Base-by-base conservation (phyloP, 2,888 invertebrate species). In the Orthonevra nobilis region DNA sequence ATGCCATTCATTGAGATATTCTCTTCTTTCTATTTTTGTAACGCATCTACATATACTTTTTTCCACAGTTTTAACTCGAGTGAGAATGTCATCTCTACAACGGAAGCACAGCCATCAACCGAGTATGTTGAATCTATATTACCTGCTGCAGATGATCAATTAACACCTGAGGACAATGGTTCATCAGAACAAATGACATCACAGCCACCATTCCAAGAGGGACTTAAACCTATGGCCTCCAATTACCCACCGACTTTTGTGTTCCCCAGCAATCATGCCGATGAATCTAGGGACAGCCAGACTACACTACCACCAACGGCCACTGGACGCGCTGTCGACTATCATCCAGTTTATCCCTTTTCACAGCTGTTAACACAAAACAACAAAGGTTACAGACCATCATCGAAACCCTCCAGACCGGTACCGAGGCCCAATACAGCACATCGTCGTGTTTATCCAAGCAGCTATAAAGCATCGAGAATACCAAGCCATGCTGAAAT, bases 271-370 rank as follows among this genome's bases (percentile, higher is more conserved):
- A 56, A 61, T 32, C 32, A 61, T 38, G 63, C 28, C 44, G 75
- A 46, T 23, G 64, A 50, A 73, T 58, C 48, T 42, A 56, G 44
- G 7, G 63, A 63, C 46, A 52, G 14, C 40, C n/a, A n/a, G n/a
- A n/a, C n/a, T n/a, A n/a, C n/a, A n/a, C n/a, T n/a, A n/a, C n/a
- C n/a, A n/a, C 46, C 82, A 52, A 34, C 81, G 48, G 60, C 82
- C 32, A 86, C 86, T 3, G 89, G 88, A 63, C 88, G 88, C 20
- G 86, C 88, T 26, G 84, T 86, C 14, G 86, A 87, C 81, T 85
- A 86, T 82, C 85, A 84, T 26, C 83, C 85, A 15, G 83, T 82
- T n/a, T 87, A 86, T 85, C 86, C 86, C 10, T 87, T 87, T 81
- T 85, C 86, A 3, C 87, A 86, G 82, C 83, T 87, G 30, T 83